Conservation (phyloP, 1,140 invertebrate species). For the Anoplophora glabripennis region DNA sequence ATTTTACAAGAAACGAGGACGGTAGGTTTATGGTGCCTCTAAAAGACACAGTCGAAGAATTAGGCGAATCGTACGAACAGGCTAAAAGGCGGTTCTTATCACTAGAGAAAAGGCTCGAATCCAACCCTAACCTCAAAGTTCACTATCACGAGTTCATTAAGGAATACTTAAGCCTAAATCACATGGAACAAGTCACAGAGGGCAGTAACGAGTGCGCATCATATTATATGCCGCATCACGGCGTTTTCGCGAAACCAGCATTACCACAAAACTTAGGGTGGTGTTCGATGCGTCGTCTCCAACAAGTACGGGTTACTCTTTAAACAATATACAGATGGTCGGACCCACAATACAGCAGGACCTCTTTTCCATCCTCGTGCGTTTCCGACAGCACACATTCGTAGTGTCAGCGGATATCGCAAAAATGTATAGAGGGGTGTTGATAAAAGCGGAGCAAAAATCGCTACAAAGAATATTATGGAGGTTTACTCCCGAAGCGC, state of each 20-base stretch:
- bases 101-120: no score
- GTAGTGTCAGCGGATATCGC: slow-evolving; percentile 43
- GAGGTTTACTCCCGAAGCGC: slow-evolving; percentile 25
- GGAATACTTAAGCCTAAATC: no score
- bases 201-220: no score
- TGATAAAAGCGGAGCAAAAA: slow-evolving; percentile 36
- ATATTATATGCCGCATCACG: slow-evolving; percentile 42
- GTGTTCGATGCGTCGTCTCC: slow-evolving; percentile 46
- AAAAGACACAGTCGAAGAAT: no score
- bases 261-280: slow-evolving; percentile 36
- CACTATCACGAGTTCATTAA: no score
- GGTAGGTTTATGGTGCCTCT: no score
- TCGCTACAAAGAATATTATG: slow-evolving; percentile 47
- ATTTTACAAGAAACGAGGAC: no score
- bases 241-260: no score
- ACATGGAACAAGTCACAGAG: no score
- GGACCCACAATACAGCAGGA: slow-evolving; percentile 46
- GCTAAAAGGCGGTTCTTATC: no score
- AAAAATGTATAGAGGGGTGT: slow-evolving; percentile 51
- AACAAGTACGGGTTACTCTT: slow-evolving; percentile 27
- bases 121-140: no score
- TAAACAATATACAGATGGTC: slow-evolving; percentile 39
- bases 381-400: slow-evolving; percentile 35
- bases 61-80: no score
- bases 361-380: slow-evolving; percentile 34